A percentile compares a stretch with the other conserved stretches of the same genome.
Evolutionary conservation across 2,113 vertebrate genomes (phyloP).

Genomic region (Alethe castanea): DNA sequence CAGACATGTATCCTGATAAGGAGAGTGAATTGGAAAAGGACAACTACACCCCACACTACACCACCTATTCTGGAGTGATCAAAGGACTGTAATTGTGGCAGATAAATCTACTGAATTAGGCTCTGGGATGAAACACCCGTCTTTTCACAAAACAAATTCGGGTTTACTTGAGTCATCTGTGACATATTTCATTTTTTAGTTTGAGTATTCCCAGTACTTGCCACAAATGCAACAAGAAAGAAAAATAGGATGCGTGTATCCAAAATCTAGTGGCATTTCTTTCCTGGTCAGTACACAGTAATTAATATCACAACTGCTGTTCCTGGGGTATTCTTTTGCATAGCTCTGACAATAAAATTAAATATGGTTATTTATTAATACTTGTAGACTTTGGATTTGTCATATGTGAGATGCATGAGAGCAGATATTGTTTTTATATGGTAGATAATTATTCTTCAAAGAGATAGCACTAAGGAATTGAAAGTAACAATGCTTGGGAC

Average conservation of each 20-base stretch:
- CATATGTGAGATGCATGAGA: background rate
- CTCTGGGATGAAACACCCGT: constrained; percentile 53
- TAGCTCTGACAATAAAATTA: background rate
- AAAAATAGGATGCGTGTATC: background rate
- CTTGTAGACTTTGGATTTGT: background rate
- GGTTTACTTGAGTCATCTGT: constrained; percentile 8
- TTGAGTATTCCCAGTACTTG: background rate
- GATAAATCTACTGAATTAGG: constrained; percentile 76
- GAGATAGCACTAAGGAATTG: background rate
- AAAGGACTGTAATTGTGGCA: constrained; percentile 76
- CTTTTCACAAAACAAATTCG: constrained; percentile 61
- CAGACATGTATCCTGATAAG: constrained; percentile 89
- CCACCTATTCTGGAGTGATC: constrained; percentile 76
- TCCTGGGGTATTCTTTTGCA: background rate
- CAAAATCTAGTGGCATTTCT: background rate
- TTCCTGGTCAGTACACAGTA: background rate
- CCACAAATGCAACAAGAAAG: background rate
- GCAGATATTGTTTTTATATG: background rate
- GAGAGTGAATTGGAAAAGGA: constrained; percentile 75
- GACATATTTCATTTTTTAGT: constrained; percentile 17
- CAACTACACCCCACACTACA: constrained; percentile 71
- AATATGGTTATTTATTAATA: background rate
- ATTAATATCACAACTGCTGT: background rate
- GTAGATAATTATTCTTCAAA: constrained; percentile 19
- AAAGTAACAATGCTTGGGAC: background rate